phyloP scores from a whole-genome alignment of 2,888 invertebrate genomes.

The Heliconius cydno region DNA sequence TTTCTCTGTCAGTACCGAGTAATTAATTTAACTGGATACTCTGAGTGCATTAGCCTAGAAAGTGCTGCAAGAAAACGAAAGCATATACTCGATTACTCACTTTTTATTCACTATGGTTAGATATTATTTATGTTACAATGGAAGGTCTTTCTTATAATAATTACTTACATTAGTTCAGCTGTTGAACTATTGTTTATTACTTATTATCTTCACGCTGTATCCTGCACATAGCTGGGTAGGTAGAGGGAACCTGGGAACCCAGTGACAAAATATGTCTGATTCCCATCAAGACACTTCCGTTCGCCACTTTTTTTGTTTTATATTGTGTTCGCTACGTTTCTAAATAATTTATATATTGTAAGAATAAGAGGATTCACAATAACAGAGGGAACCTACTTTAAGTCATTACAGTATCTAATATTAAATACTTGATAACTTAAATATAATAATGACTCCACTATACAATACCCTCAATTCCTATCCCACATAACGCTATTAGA shows the following conservation, averaged over 20 bases:
- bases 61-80: constrained; percentile 53
- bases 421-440: too few relatives aligned
- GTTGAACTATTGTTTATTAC: background rate
- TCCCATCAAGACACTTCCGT: too few relatives aligned
- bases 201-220: too few relatives aligned
- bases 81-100: constrained; percentile 48
- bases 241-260: too few relatives aligned
- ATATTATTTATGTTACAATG: constrained; percentile 44
- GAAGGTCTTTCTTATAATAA: background rate
- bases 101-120: constrained; percentile 50
- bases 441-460: background rate
- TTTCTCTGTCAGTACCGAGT: constrained; percentile 17
- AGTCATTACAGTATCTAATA: too few relatives aligned
- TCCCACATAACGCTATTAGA: background rate
- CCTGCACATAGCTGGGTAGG: too few relatives aligned
- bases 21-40: constrained; percentile 35
- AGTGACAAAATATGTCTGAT: too few relatives aligned
- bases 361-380: too few relatives aligned
- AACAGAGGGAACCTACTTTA: too few relatives aligned
- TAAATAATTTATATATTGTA: too few relatives aligned
- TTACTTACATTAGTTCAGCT: background rate
- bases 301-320: too few relatives aligned
- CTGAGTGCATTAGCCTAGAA: constrained; percentile 50
- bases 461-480: background rate
- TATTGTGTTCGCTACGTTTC: too few relatives aligned